phyloP scores from a whole-genome alignment of 2,797 vertebrate genomes.

The Eutrigla gurnardus region DNA sequence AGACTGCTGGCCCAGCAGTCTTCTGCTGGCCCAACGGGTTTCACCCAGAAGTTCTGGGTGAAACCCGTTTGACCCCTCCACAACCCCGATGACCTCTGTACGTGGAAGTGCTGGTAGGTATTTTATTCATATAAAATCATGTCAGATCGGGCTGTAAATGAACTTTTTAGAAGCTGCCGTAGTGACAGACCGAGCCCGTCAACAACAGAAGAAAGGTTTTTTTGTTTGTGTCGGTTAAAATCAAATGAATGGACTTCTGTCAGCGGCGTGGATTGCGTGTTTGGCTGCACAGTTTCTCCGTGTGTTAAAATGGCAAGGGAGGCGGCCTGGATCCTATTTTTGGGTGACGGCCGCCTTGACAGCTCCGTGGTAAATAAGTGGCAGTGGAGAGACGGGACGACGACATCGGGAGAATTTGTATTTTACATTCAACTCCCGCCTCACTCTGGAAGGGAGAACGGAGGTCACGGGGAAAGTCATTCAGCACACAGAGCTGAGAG shows the following conservation, averaged over 20 bases:
- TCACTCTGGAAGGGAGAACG: slow-evolving; percentile 8
- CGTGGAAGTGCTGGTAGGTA: no score
- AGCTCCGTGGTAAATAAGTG: slow-evolving; percentile 39
- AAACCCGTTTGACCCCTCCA: no score
- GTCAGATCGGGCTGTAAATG: neutral
- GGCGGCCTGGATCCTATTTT: slow-evolving; percentile 55
- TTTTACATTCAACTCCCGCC: slow-evolving; percentile 27
- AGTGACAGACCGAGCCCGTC: neutral
- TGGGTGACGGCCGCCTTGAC: slow-evolving; percentile 42
- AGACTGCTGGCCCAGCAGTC: no score
- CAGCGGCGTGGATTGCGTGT: neutral
- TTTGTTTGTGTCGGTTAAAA: slow-evolving; percentile 6
- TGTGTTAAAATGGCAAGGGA: slow-evolving; percentile 34
- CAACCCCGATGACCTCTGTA: no score
- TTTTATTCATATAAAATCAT: no score
- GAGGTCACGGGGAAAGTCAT: slow-evolving; percentile 17
- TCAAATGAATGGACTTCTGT: slow-evolving; percentile 36
- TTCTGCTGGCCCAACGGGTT: no score
- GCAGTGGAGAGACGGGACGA: slow-evolving; percentile 37
- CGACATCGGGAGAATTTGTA: slow-evolving; percentile 17
- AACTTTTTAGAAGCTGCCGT: slow-evolving; percentile 4
- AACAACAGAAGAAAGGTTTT: slow-evolving; percentile 5
- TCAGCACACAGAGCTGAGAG: slow-evolving; percentile 4
- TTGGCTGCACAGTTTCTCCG: slow-evolving; percentile 12
- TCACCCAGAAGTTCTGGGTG: no score